These are phyloP conservation scores for Homalodisca vitripennis DNA, from an alignment of 1,140 invertebrate genomes.

Conservation along the genomic window DNA sequence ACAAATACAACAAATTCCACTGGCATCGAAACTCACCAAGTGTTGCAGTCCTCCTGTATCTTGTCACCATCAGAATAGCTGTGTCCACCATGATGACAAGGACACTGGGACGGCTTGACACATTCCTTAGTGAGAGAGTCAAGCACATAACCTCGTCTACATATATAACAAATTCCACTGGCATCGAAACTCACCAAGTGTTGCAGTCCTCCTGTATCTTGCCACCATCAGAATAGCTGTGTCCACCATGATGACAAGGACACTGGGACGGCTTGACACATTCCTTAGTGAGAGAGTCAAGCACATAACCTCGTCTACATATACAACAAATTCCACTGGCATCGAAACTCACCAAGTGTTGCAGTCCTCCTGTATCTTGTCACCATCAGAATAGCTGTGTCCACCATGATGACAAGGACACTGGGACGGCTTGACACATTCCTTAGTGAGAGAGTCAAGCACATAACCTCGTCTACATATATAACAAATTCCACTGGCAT, in stretches of 20 bases:
- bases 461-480: constrained; percentile 74
- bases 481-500: constrained; percentile 76
- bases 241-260: constrained; percentile 87
- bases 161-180: constrained; percentile 76
- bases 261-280: constrained; percentile 72
- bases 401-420: constrained; percentile 92
- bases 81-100: constrained; percentile 85
- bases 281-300: constrained; percentile 61
- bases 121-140: constrained; percentile 67
- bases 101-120: constrained; percentile 68
- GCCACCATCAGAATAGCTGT: constrained; percentile 76
- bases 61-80: constrained; percentile 76
- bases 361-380: constrained; percentile 74
- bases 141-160: constrained; percentile 71
- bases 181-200: constrained; percentile 75
- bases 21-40: too few relatives aligned
- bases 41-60: constrained; percentile 80
- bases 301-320: constrained; percentile 72
- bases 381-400: constrained; percentile 74
- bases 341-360: constrained; percentile 82
- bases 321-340: constrained; percentile 75
- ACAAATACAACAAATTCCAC: too few relatives aligned
- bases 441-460: constrained; percentile 61
- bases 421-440: constrained; percentile 64
- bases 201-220: constrained; percentile 80